Evolutionary conservation across 2,113 vertebrate genomes (phyloP), one percentile per base, ranked within the genome.

Genomic region (Perca schrenkii): DNA sequence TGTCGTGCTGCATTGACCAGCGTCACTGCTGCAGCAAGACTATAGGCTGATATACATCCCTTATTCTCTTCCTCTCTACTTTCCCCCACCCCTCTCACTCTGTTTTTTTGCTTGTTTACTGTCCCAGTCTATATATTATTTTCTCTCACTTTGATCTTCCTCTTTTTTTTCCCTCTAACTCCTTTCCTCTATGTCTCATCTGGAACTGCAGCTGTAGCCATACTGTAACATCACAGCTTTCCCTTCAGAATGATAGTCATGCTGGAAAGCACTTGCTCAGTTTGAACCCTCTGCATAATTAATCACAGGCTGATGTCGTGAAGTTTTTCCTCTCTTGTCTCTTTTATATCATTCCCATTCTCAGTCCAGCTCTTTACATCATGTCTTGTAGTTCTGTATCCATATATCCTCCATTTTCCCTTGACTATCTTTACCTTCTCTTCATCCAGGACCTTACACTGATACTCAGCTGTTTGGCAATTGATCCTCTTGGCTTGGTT

Each of bases 1-100:
- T 6, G 77, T 79, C 46, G 56, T 66, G 67, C 91, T 90, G 88
- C 91, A 92, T 86, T 89, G 88, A 86, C 86, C 90, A 71, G 77
- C 89, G 89, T 92, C 92, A 86, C 78, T 84, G 86, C 93, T 93
- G 95, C 94, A 93, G 94, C 87, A 89, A 70, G 62, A 86, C 82
- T 22, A 68, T 34, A 71, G 63, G 73, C 87, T 81, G 84, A 77
- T 87, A 84, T 77, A 74, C 80, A 83, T 82, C 61, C 60, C n/a
- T 73, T 74, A 36, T 72, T 77, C 66, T 69, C 72, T 66, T 66
- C 46, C 53, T 77, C 54, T 57, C 65, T 79, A 46, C 64, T 79
- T 58, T 25, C n/a, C 52, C 17, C 53, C 16, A 28, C 1, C 34
- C 36, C 54, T 14, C 79, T 61, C 43, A 47, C 64, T 73, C 19